Conservation (phyloP, 2,888 invertebrate species). For the Diaprepes abbreviatus region DNA sequence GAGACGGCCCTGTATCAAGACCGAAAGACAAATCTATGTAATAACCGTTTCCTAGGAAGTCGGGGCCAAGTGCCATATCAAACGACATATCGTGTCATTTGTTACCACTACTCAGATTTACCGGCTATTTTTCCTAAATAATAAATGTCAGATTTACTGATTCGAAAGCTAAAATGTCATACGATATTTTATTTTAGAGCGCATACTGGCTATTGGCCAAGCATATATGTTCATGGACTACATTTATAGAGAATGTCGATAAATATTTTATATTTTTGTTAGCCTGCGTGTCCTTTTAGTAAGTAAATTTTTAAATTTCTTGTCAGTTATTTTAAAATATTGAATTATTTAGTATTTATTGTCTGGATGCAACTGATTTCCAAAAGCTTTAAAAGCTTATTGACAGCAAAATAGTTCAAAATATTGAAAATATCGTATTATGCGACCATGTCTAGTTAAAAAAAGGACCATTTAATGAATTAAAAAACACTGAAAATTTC, state of each 20-base stretch:
- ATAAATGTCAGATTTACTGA: conserved; percentile 13
- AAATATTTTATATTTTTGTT: not conserved
- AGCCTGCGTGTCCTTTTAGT: too few species aligned
- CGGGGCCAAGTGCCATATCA: conserved; percentile 2
- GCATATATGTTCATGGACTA: not conserved
- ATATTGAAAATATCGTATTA: too few species aligned
- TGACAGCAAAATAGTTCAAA: too few species aligned
- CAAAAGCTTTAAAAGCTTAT: too few species aligned
- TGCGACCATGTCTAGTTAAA: too few species aligned
- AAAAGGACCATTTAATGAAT: too few species aligned
- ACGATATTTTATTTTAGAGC: not conserved
- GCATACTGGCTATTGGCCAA: conserved; percentile 11
- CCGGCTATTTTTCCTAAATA: conserved; percentile 12
- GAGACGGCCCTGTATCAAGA: not conserved
- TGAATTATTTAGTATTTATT: too few species aligned
- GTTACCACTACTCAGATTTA: conserved; percentile 2
- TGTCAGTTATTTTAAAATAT: too few species aligned
- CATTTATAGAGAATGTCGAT: not conserved
- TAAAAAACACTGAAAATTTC: too few species aligned
- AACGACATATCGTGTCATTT: conserved; percentile 8
- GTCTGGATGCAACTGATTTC: too few species aligned
- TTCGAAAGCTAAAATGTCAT: conserved; percentile 1
- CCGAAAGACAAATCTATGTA: conserved; percentile 11
- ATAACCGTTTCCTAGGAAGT: conserved; percentile 6
- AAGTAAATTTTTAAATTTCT: too few species aligned